Base-by-base conservation (phyloP, 2,888 invertebrate species). In the Amphipoea oculea region DNA sequence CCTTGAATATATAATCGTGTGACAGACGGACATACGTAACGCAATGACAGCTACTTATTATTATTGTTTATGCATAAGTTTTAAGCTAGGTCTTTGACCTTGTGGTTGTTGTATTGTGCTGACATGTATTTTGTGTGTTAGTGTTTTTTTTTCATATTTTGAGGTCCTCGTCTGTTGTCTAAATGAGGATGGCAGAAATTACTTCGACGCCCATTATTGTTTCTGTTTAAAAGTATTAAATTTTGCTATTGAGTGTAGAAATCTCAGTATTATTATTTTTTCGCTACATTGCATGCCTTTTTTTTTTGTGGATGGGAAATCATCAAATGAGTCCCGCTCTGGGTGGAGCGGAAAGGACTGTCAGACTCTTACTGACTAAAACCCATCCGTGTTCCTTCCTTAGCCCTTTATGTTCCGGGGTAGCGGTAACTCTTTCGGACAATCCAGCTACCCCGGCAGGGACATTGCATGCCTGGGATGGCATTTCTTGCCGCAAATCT, bases 1-100 rank as follows among this genome's bases (percentile, higher is more conserved):
- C 86, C 88, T 88, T 88, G 88, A 81, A 76, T 74, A 78, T 57
- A 79, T 82, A 84, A 85, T 89, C 77, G 78, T 87, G 79, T 85
- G 85, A 87, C 82, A 89, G 54, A 85, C 78, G 62, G 7, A 83
- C 82, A 79, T 51, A 88, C 83, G 68, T 73, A 67, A 79, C 65
- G 5, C 83, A 81, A 86, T 67, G 77, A 80, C 74, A 68, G 57
- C 71, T 78, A 54, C 60, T 84, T 0, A 79, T 80, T 88, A 70
- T 76, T 79, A 66, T 82, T 88, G 83, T 84, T 45, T 81, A 77
- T 83, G 81, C 73, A 66, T 73, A 84, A 17, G 11, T 72, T 82
- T 77, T 48, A n/a, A 45, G 42, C 57, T 14, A 79, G 73, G 82
- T 62, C 69, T 82, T 65, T 63, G 73, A 82, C 81, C 81, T 67